Conservation (phyloP, 2,888 invertebrate species). For the Drosophila mimica region DNA sequence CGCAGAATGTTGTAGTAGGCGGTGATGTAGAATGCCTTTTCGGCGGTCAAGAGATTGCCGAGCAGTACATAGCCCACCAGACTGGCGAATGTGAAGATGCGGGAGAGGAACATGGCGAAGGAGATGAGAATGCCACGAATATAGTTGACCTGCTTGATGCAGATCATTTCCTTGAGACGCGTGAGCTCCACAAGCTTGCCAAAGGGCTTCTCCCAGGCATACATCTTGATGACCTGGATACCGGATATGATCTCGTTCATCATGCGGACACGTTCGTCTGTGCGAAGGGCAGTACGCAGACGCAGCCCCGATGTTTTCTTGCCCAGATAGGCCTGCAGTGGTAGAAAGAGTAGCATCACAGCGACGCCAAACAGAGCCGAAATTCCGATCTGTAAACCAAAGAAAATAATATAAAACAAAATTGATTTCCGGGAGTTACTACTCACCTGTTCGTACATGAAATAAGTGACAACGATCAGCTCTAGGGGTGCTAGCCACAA, state of each 20-base stretch:
- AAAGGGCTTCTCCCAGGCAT: conserved; percentile 97
- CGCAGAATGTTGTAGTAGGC: conserved; percentile 95
- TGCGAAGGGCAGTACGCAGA: conserved; percentile 92
- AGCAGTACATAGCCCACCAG: conserved; percentile 91
- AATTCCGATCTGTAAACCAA: conserved; percentile 85
- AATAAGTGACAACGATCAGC: conserved; percentile 91
- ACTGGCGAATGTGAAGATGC: conserved; percentile 94
- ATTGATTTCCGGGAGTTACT: background rate
- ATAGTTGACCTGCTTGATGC: conserved; percentile 90
- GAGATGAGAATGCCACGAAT: conserved; percentile 91
- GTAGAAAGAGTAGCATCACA: conserved; percentile 88
- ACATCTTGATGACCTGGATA: conserved; percentile 97
- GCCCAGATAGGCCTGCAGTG: conserved; percentile 91
- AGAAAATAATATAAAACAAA: background rate
- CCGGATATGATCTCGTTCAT: conserved; percentile 96
- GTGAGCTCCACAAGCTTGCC: conserved; percentile 89
- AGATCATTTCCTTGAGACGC: conserved; percentile 87
- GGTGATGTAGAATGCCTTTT: conserved; percentile 93
- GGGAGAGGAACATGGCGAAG: conserved; percentile 94
- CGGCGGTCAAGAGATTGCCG: conserved; percentile 91
- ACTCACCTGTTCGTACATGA: conserved; percentile 89
- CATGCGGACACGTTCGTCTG: conserved; percentile 94
- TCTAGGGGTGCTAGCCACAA: conserved; percentile 96
- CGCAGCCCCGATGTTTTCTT: conserved; percentile 91
- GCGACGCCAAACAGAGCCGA: conserved; percentile 87